Evolutionary conservation across 2,797 vertebrate genomes (phyloP), one percentile per base, ranked within the genome.

Genomic region (Neosilurus mollespiculum): DNA sequence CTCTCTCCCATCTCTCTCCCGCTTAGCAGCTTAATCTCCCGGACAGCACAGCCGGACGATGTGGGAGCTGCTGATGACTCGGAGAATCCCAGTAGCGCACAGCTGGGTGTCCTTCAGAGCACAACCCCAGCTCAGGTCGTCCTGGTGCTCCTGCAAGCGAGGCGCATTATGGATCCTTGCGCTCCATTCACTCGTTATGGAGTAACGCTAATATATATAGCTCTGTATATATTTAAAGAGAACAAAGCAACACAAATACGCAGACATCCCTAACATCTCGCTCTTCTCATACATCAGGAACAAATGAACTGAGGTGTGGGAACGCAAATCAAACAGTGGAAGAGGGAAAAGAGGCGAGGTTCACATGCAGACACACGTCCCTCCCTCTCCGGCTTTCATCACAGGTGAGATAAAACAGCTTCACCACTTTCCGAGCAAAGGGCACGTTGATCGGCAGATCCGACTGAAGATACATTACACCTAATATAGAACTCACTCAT

Each of bases 1-100:
- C 80, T 85, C 80, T 61, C 70, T 85, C 79, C 86, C 88, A 88
- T 88, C 43, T 56, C 80, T 59, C 85, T 64, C 20, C 59, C 80
- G 51, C 22, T 24, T 71, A n/a, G 18, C 8, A 4, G 43, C 43
- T 4, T 11, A 64, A 71, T 22, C 15, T 11, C 72, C 56, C 66
- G 20, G 62, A 30, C 61, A 80, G 1, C n/a, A 81, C 62, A 49
- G 43, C 20, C 69, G 20, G 30, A 67, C 58, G 15, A 77, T 37
- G 18, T 65, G n/a, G 9, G 65, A 37, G 77, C 64, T 18, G 20
- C 51, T 72, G 30, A 30, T 30, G 30, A 30, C 30, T 30, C 30
- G 30, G 30, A 30, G 30, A 43, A 53, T 72, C 24, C 64, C 8
- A 64, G 66, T 1, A 56, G 20, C 4, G 71, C 26, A 12, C 14